phyloP scores from a whole-genome alignment of 2,888 invertebrate species.

The Lycocerus yunnanus region DNA sequence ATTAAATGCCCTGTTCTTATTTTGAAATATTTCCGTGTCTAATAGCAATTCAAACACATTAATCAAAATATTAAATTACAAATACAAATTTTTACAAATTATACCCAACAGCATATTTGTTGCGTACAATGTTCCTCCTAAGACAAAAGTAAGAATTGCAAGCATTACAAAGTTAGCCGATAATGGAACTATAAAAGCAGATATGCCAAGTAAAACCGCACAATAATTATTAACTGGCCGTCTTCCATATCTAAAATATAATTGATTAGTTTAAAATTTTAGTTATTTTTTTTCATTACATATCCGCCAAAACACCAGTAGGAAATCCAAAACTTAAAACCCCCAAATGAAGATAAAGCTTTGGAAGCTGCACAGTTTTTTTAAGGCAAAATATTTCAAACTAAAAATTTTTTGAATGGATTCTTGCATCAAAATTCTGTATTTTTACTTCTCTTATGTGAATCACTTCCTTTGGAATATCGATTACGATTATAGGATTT shows the following conservation, averaged over 20 bases:
- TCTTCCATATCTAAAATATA: background rate
- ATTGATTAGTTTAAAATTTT: background rate
- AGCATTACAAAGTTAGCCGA: background rate
- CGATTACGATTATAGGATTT: background rate
- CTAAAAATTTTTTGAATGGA: background rate
- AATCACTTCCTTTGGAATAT: background rate
- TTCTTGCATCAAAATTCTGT: background rate
- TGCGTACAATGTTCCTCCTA: background rate
- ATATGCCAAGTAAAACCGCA: background rate
- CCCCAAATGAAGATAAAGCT: background rate
- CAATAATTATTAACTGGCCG: background rate
- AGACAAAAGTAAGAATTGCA: background rate
- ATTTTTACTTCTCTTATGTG: background rate
- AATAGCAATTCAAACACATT: background rate
- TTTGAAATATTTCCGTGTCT: background rate
- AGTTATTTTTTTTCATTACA: background rate
- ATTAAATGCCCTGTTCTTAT: background rate
- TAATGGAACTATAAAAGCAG: background rate
- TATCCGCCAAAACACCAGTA: background rate
- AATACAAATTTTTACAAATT: background rate
- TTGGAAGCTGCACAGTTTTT: background rate
- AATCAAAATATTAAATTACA: background rate
- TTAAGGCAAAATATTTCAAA: background rate
- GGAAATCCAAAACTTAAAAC: background rate
- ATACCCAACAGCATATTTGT: background rate